These are phyloP conservation scores for Cosmopolites sordidus DNA, from an alignment of 2,888 invertebrate genomes.

Conservation along the genomic window DNA sequence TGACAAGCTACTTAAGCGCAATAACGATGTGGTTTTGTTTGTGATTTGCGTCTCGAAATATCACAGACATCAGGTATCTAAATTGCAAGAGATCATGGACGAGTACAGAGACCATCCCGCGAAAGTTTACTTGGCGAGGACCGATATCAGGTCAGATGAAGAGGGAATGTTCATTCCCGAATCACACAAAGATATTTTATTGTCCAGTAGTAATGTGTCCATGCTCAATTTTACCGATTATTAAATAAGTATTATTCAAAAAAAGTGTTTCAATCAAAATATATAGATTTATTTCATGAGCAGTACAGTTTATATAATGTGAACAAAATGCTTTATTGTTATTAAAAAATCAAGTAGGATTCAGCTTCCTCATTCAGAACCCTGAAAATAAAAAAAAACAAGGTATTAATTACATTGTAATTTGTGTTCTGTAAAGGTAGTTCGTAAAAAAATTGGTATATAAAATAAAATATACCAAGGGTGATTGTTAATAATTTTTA, in stretches of 20 bases:
- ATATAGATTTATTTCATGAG: not conserved
- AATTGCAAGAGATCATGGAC: slow-evolving; percentile 21
- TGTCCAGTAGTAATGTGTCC: slow-evolving; percentile 22
- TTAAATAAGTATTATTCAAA: slow-evolving; percentile 8
- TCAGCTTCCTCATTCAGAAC: slow-evolving; percentile 8
- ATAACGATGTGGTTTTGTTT: slow-evolving; percentile 14
- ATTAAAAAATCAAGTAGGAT: not conserved
- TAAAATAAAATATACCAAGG: no score
- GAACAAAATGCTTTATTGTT: not conserved
- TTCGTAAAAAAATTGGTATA: no score
- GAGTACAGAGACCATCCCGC: slow-evolving; percentile 15
- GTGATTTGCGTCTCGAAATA: slow-evolving; percentile 20
- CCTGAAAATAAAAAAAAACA: slow-evolving; percentile 10
- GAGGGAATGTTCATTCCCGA: slow-evolving; percentile 27
- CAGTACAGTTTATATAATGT: not conserved
- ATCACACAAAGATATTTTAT: slow-evolving; percentile 29
- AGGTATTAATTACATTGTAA: not conserved
- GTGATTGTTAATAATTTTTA: no score
- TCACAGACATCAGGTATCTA: slow-evolving; percentile 19
- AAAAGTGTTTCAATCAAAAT: not conserved
- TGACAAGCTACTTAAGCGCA: slow-evolving; percentile 21
- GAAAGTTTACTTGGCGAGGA: slow-evolving; percentile 27
- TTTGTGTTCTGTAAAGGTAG: not conserved
- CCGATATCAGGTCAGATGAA: slow-evolving; percentile 11
- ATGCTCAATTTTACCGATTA: slow-evolving; percentile 26